Base-by-base conservation (phyloP, 2,113 vertebrate species). In the western clawed frog (Xenopus tropicalis) region DNA sequence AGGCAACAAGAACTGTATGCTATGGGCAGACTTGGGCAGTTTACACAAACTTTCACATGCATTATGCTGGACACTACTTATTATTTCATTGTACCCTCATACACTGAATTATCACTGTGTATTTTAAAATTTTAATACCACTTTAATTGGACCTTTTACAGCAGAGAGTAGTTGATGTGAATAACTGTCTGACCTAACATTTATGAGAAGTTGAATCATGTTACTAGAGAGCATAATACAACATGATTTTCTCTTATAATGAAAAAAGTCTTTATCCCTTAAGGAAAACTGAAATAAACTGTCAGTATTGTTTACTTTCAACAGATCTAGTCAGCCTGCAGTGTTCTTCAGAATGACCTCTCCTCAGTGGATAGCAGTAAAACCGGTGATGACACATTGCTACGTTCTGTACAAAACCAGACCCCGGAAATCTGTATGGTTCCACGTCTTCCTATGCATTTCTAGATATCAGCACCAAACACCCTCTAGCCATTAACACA, bases 331-430 rank as follows among this genome's bases (percentile, higher is more conserved):
- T 43, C 46, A 43, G 48, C 73, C 66, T 44, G 48, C 51, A 29
- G 66, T 69, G 66, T 69, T 75, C 72, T 61, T 54, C 65, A 12
- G 58, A 22, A 81, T 75, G 77, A 70, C 67, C 3, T 0, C 0
- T 48, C 20, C 37, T 6, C 73, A 69, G 66, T 75, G 73, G 66
- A 75, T 69, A 63, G 73, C 66, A 52, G 66, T 75, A 56, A 75
- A 75, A 51, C 73, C 73, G 20, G 66, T 75, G 66, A 69, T 75
- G 25, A 68, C 0, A 54, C 0, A 0, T 76, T 61, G 77, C 72
- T 83, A 82, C 83, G 52, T 46, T 29, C 17, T 0, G 0, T 0
- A 43, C 0, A 0, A 65, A 5, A 70, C 65, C 25, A 58, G 65
- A 56, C 70, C 77, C 0, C 3, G 58, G 52, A 68, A 75, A 69